Percentiles rank a stretch among this genome's conserved stretches.
Conservation (phyloP, 2,888 invertebrate species). For the Cryptus viduatorius region DNA sequence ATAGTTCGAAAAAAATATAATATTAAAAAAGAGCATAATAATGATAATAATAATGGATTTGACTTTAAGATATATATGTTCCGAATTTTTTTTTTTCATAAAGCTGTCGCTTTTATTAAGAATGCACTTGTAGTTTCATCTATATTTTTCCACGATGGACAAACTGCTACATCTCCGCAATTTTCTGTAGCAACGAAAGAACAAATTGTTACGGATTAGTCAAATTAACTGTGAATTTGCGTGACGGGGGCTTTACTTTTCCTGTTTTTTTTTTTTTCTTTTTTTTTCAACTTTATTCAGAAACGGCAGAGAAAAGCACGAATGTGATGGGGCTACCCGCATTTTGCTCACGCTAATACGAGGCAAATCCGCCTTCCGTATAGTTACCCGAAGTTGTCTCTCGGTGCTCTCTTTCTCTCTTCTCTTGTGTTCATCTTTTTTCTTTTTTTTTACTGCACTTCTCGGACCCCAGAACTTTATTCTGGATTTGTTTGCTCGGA, state of each 20-base stretch:
- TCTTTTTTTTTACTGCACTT: slow-evolving; percentile 23
- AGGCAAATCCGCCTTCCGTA: slow-evolving; percentile 59
- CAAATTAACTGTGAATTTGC: slow-evolving; percentile 65
- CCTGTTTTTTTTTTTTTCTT: slow-evolving; percentile 20
- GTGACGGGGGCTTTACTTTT: slow-evolving; percentile 21
- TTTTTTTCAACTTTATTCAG: slow-evolving; percentile 20
- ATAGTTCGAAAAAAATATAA: no score
- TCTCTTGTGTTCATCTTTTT: slow-evolving; percentile 9
- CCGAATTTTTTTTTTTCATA: not conserved
- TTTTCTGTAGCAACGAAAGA: slow-evolving; percentile 23
- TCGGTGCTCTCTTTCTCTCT: slow-evolving; percentile 23
- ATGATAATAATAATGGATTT: no score
- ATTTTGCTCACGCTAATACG: slow-evolving; percentile 48
- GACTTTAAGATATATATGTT: no score
- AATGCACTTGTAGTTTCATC: no score
- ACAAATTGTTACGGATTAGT: slow-evolving; percentile 59
- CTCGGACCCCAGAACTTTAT: slow-evolving; percentile 1
- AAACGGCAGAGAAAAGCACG: slow-evolving; percentile 27
- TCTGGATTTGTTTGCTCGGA: slow-evolving; percentile 28
- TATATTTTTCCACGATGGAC: slow-evolving; percentile 46
- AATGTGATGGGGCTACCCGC: slow-evolving; percentile 49
- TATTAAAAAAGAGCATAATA: no score
- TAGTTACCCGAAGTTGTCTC: slow-evolving; percentile 51
- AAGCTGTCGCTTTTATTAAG: not conserved
- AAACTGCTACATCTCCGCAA: slow-evolving; percentile 31